phyloP scores from a whole-genome alignment of 53 echinoderm and acorn worm genomes.

The Luidia sarsii region DNA sequence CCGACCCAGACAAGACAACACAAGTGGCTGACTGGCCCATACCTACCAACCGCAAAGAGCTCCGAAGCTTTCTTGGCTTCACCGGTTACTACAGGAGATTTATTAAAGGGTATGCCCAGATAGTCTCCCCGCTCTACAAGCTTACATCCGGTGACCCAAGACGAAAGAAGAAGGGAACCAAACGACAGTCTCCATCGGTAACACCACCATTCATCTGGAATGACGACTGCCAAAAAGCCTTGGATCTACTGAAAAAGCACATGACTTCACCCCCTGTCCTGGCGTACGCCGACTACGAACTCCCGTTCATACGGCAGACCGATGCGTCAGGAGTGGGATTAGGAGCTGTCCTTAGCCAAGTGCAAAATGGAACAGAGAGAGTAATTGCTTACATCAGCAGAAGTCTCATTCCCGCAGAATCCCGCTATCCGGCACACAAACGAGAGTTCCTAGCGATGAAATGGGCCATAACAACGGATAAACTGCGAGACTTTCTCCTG shows the following conservation, averaged over 20 bases:
- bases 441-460: no score
- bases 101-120: background rate
- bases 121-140: background rate
- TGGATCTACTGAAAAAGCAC: background rate
- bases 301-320: background rate
- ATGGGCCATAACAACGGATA: conserved; percentile 34
- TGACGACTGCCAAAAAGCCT: background rate
- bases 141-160: background rate
- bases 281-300: no score
- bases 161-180: background rate
- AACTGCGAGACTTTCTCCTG: conserved; percentile 45
- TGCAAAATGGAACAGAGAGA: background rate
- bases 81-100: conserved; percentile 10
- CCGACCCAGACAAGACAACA: background rate
- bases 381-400: background rate
- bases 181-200: background rate
- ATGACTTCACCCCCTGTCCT: background rate
- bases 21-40: background rate
- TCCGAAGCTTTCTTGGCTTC: background rate
- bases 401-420: background rate
- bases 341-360: background rate
- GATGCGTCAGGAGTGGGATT: background rate
- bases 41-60: conserved; percentile 1
- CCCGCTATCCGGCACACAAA: no score
- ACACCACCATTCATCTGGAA: background rate